A percentile compares a stretch with the other conserved stretches of the same genome.
Conservation (phyloP, 2,888 invertebrate genomes). For the Phrixothrix hirtus region DNA sequence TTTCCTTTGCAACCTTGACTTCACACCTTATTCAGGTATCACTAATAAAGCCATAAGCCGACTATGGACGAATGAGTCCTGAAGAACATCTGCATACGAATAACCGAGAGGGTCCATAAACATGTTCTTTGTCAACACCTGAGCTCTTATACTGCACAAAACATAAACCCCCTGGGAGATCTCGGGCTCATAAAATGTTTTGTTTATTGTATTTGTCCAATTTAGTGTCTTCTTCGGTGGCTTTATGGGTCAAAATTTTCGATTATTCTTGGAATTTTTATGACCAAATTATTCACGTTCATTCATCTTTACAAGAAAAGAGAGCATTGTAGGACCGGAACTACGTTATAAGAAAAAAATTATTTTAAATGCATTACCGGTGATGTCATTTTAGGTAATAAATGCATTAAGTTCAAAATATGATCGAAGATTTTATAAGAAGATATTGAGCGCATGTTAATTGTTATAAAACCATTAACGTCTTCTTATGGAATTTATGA, state of each 20-base stretch:
- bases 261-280: conserved; percentile 45
- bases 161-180: conserved; percentile 44
- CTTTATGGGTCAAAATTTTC: conserved; percentile 42
- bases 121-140: conserved; percentile 53
- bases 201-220: conserved; percentile 53
- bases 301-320: conserved; percentile 23
- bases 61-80: conserved; percentile 28
- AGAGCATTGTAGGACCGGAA: conserved; percentile 22
- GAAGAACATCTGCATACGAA: conserved; percentile 47
- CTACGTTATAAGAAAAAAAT: conserved; percentile 19
- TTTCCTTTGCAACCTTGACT: conserved; percentile 28
- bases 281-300: conserved; percentile 29
- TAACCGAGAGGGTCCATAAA: conserved; percentile 48
- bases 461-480: conserved; percentile 40
- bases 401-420: neutral
- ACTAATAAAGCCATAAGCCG: conserved; percentile 49
- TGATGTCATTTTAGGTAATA: conserved; percentile 2
- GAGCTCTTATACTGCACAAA: conserved; percentile 39
- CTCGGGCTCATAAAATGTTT: conserved; percentile 50
- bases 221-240: conserved; percentile 51
- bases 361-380: conserved; percentile 1
- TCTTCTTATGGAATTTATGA: conserved; percentile 40
- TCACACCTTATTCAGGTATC: conserved; percentile 31
- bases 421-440: neutral
- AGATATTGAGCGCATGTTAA: conserved; percentile 28